Evolutionary conservation across 2,113 vertebrate species (phyloP).

Genomic region (Onychostoma macrolepis): DNA sequence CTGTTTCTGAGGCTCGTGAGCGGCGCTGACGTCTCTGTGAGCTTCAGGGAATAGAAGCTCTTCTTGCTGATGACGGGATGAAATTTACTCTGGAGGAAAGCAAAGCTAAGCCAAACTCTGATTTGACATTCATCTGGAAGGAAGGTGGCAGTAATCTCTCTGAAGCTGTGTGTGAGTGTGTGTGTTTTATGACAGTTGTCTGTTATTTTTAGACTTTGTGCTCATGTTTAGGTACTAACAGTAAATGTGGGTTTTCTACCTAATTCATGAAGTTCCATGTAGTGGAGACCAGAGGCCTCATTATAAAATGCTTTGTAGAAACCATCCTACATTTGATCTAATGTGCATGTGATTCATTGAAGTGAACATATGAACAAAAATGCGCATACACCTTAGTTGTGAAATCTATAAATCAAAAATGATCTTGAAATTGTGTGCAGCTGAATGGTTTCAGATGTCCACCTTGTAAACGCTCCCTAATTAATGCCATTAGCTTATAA

Average conservation of each 20-base stretch:
- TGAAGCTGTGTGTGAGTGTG: background rate
- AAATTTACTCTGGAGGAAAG: constrained; percentile 1
- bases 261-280: background rate
- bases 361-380: background rate
- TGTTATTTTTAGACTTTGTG: constrained; percentile 5
- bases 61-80: constrained; percentile 14
- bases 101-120: constrained; percentile 18
- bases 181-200: background rate
- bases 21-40: background rate
- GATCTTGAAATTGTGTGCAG: background rate
- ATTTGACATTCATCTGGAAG: constrained; percentile 39
- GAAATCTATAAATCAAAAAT: background rate
- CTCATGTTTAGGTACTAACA: background rate
- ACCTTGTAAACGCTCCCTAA: background rate
- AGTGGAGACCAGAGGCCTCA: background rate
- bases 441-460: background rate
- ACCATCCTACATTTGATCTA: background rate
- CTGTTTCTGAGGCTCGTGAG: background rate
- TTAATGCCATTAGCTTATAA: background rate
- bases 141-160: constrained; percentile 22
- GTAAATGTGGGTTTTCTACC: background rate
- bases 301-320: background rate
- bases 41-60: background rate
- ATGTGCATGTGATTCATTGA: background rate
- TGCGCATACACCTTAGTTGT: background rate